These are phyloP conservation scores for Syngnathus scovelli DNA, from an alignment of 2,113 vertebrate species.

Conservation along the genomic window DNA sequence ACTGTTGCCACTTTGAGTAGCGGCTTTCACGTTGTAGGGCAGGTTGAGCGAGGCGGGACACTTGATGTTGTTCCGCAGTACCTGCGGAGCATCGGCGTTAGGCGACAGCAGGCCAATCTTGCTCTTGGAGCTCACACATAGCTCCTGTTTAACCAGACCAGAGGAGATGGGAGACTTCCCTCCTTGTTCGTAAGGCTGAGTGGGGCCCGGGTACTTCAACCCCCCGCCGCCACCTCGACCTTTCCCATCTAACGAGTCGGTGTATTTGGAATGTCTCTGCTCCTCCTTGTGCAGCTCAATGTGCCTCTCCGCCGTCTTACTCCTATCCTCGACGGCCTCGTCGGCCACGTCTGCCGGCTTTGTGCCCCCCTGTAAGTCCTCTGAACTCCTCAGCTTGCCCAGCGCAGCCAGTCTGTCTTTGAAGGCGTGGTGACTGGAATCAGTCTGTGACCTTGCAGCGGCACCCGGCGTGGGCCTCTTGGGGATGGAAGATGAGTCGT, in stretches of 20 bases:
- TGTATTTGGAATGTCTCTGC: conserved; percentile 60
- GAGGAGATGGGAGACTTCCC: conserved; percentile 64
- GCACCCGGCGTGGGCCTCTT: conserved; percentile 56
- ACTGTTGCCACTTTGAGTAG: conserved; percentile 71
- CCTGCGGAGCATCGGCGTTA: conserved; percentile 63
- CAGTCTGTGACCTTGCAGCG: conserved; percentile 62
- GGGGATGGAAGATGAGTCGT: conserved; percentile 60
- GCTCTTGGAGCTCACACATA: conserved; percentile 71
- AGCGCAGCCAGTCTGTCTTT: conserved; percentile 80
- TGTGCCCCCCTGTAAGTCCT: conserved; percentile 58
- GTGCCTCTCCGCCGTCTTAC: conserved; percentile 55
- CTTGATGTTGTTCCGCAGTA: conserved; percentile 75
- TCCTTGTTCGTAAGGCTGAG: conserved; percentile 60
- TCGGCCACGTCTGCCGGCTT: conserved; percentile 33
- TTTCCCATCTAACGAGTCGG: conserved; percentile 64
- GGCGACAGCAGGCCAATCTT: conserved; percentile 71
- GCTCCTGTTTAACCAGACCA: conserved; percentile 67
- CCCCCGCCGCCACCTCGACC: conserved; percentile 49
- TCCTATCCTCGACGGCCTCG: conserved; percentile 46
- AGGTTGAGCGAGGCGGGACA: conserved; percentile 71
- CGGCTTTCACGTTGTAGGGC: conserved; percentile 63
- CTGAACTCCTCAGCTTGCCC: conserved; percentile 75
- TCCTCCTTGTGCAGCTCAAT: conserved; percentile 58
- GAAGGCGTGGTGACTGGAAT: conserved; percentile 77
- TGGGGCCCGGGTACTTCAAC: conserved; percentile 72